These are phyloP conservation scores for Diarsia dahlii DNA, from an alignment of 2,888 invertebrate species.

Conservation along the genomic window DNA sequence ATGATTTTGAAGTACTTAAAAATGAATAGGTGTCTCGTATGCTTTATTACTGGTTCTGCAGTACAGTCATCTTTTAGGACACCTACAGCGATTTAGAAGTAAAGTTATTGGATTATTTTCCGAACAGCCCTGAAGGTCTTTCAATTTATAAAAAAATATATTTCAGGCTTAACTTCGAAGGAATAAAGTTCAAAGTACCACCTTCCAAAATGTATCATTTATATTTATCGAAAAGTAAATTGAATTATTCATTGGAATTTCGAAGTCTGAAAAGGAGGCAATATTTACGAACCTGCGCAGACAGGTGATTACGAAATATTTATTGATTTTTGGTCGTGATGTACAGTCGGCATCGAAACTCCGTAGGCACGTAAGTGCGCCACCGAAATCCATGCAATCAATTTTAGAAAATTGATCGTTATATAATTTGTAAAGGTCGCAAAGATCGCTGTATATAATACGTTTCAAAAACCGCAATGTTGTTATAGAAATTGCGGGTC, in stretches of 20 bases:
- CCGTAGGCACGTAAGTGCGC: constrained; percentile 27
- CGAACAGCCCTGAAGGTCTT: not conserved
- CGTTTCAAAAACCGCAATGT: constrained; percentile 62
- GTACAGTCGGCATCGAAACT: constrained; percentile 32
- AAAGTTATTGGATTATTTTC: constrained; percentile 41
- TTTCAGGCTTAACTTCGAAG: not conserved
- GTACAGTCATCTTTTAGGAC: constrained; percentile 30
- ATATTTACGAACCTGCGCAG: constrained; percentile 57
- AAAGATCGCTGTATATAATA: constrained; percentile 55
- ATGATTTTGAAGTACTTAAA: constrained; percentile 23
- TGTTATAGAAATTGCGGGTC: constrained; percentile 61
- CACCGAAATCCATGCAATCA: constrained; percentile 58
- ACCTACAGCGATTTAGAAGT: constrained; percentile 42
- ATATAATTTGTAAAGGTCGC: constrained; percentile 56
- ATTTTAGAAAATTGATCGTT: constrained; percentile 63
- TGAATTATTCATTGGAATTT: constrained; percentile 65
- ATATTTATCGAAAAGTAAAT: constrained; percentile 58
- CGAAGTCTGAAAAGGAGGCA: constrained; percentile 31
- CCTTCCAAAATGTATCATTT: constrained; percentile 4
- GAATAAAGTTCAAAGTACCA: constrained; percentile 39
- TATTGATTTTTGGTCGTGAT: constrained; percentile 49
- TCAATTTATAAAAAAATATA: constrained; percentile 1
- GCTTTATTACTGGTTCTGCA: constrained; percentile 11
- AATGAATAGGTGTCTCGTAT: constrained; percentile 14
- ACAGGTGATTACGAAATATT: constrained; percentile 59